A percentile compares a stretch with the other conserved stretches of the same genome.
These are phyloP conservation scores for Vombatus ursinus DNA, from an alignment of 2,113 vertebrate genomes.

Conservation along the genomic window DNA sequence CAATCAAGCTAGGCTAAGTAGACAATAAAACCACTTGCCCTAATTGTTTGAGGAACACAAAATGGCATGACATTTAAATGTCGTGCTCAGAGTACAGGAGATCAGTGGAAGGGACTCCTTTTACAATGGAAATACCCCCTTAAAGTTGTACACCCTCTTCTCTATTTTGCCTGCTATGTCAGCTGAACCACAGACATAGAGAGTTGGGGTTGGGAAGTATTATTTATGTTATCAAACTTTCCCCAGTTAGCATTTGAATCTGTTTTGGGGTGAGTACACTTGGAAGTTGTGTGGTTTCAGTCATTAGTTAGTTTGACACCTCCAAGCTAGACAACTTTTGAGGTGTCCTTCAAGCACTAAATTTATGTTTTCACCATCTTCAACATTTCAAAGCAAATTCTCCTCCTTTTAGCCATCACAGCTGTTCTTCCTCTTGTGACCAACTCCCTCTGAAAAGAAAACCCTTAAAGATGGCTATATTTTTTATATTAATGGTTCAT, in stretches of 20 bases:
- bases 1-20: background rate
- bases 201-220: background rate
- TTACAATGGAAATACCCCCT: background rate
- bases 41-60: background rate
- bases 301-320: background rate
- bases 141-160: background rate
- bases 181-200: background rate
- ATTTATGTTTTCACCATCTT: background rate
- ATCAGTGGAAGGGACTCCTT: background rate
- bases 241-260: background rate
- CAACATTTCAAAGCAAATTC: too few relatives aligned
- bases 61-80: background rate
- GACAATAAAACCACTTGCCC: background rate
- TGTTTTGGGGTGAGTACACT: background rate
- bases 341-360: background rate
- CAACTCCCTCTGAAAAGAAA: background rate
- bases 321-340: background rate
- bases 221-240: background rate
- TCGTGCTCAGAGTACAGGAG: background rate
- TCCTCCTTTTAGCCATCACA: background rate
- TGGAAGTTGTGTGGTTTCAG: background rate
- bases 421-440: background rate
- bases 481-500: background rate
- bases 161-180: background rate
- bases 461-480: background rate